Evolutionary conservation across 2,888 invertebrate genomes (phyloP).

Genomic region (Myathropa florea): DNA sequence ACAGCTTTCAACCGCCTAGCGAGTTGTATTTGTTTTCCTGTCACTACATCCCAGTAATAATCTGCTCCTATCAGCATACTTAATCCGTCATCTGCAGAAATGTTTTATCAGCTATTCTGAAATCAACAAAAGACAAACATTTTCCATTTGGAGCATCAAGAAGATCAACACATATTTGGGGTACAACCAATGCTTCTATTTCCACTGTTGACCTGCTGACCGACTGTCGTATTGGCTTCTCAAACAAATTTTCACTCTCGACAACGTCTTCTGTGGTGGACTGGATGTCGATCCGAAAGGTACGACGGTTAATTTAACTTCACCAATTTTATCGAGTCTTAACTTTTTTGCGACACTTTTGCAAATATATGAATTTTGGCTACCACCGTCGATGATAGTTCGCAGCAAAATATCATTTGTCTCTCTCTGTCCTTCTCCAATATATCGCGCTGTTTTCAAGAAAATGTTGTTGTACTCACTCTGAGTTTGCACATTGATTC

Average conservation of each 20-base stretch:
- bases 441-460: slow-evolving; percentile 7
- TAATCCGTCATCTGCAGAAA: not conserved
- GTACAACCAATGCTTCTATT: slow-evolving; percentile 27
- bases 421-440: slow-evolving; percentile 1
- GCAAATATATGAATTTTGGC: slow-evolving; percentile 3
- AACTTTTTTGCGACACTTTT: not conserved
- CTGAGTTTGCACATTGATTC: too few relatives aligned
- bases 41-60: not conserved
- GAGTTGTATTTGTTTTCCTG: not conserved
- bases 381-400: slow-evolving; percentile 13
- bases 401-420: not conserved
- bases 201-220: not conserved
- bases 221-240: slow-evolving; percentile 6
- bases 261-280: not conserved
- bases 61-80: not conserved
- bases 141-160: slow-evolving; percentile 9
- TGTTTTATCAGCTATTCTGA: slow-evolving; percentile 7
- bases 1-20: not conserved
- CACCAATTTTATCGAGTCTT: too few relatives aligned
- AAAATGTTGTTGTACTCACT: slow-evolving; percentile 4
- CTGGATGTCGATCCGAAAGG: too few relatives aligned
- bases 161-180: slow-evolving; percentile 31
- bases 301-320: too few relatives aligned
- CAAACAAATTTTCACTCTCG: slow-evolving; percentile 5
- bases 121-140: not conserved